A percentile compares a stretch with the other conserved stretches of the same genome.
Conservation (phyloP, 2,797 vertebrate genomes). For the Halcyon leucocephala region DNA sequence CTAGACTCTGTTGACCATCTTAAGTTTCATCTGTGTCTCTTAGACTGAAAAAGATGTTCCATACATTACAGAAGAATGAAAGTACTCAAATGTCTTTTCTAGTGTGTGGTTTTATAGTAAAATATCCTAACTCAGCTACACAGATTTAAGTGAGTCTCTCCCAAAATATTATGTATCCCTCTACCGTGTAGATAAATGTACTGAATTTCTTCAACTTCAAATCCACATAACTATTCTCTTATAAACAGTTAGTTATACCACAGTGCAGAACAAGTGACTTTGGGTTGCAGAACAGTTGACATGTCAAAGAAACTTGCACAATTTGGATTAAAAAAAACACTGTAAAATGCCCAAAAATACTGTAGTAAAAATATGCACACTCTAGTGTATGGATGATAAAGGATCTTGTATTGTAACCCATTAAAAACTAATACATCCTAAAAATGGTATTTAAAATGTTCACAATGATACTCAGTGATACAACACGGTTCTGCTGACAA, state of each 20-base stretch:
- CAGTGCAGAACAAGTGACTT: neutral
- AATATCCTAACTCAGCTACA: neutral
- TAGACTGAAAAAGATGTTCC: constrained; percentile 1
- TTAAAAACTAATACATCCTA: neutral
- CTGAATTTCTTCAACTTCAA: neutral
- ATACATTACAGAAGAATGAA: constrained; percentile 10
- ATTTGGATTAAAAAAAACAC: neutral
- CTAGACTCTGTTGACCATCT: constrained; percentile 19
- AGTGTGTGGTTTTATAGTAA: neutral
- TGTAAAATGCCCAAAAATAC: neutral
- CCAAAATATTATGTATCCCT: neutral
- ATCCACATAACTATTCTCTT: neutral
- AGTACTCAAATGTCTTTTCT: neutral
- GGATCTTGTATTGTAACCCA: neutral
- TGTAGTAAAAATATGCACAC: neutral
- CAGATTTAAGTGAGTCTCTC: neutral
- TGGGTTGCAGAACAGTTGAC: neutral
- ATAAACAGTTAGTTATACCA: neutral
- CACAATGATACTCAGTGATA: neutral
- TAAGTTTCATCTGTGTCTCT: neutral
- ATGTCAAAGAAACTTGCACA: neutral
- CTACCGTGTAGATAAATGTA: neutral
- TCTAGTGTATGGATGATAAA: neutral
- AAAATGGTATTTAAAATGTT: neutral
- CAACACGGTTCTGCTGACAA: neutral